Evolutionary conservation across 2,888 invertebrate species (phyloP).

Genomic region (Drosophila putrida): DNA sequence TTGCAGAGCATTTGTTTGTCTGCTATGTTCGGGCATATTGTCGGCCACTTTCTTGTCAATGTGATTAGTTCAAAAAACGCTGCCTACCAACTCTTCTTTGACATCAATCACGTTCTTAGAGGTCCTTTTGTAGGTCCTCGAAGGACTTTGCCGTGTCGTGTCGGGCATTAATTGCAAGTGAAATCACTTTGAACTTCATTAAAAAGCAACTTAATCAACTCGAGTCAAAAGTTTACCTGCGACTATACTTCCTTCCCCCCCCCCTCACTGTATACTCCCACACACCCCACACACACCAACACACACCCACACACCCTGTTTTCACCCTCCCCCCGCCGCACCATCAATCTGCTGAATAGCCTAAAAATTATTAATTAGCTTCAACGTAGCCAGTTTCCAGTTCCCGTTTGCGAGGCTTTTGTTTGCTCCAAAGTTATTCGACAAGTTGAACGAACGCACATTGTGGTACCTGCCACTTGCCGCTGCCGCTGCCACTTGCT

Average conservation of each 20-base stretch:
- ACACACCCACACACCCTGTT: no score
- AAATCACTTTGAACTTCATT: conserved; percentile 81
- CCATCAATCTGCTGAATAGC: conserved; percentile 71
- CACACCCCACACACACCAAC: no score
- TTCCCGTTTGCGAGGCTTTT: conserved; percentile 17
- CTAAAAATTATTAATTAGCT: conserved; percentile 79
- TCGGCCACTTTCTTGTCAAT: background rate
- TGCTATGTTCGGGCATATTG: background rate
- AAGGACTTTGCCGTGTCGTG: conserved; percentile 3
- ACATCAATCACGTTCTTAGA: conserved; percentile 22
- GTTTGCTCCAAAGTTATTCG: conserved; percentile 37
- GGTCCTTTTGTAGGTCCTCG: background rate
- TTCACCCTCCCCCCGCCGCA: background rate
- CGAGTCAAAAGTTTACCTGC: conserved; percentile 59
- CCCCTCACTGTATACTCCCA: background rate
- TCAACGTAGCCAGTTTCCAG: conserved; percentile 13
- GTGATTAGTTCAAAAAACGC: conserved; percentile 6
- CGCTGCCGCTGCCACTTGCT: background rate
- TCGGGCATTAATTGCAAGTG: conserved; percentile 53
- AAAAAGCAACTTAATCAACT: conserved; percentile 77
- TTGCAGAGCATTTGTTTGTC: background rate
- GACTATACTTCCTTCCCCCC: conserved; percentile 11
- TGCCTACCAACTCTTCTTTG: conserved; percentile 1
- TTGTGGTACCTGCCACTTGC: conserved; percentile 11
- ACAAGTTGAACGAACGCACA: conserved; percentile 28